Base-by-base conservation (phyloP, 30 jellyfish, hydroid and myxozoan genomes). In the Haliclystus octoradiatus region DNA sequence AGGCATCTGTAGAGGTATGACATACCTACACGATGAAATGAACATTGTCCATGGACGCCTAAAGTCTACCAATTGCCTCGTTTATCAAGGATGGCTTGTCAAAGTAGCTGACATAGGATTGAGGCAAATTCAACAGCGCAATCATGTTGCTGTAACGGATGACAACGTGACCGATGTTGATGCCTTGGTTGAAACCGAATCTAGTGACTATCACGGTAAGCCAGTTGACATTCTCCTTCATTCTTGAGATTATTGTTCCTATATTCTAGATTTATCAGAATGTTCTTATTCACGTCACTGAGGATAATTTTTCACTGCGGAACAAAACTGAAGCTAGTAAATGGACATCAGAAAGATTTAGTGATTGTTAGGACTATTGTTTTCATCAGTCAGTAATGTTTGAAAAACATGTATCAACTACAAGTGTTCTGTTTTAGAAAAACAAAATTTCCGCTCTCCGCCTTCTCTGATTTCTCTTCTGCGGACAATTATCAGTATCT, bases 71-170 rank as follows among this genome's bases (percentile, higher is more conserved):
- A 86, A 86, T 63, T 86, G 96, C 68, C 84, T 86, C 40, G 49
- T 86, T 9, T 87, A 86, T 66, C 85, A 78, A 79, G 96, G 96
- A n/a, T 86, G 96, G 96, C 72, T 71, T 30, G 84, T 79, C 51
- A 86, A 86, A 69, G 73, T 86, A 0, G 62, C 94, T 3, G 96
- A 86, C 52, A 72, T 86, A 4, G 96, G 96, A 26, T 62, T 86
- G 26, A 86, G 65, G 74, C 68, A 70, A 28, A 28, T 61, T 35
- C 73, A 75, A 49, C 62, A 62, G 2, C 26, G 22, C 65, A 0
- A 23, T 29, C 7, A 26, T n/a, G 28, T 22, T n/a, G 2, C 26
- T 66, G 76, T 25, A 0, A 32, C 28, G 33, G 76, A 26, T 22
- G 27, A n/a, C 4, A 30, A 34, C 27, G 3, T 34, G 9, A 19